Evolutionary conservation across 2,888 invertebrate species (phyloP).

Genomic region (Caenorhabditis doughertyi): DNA sequence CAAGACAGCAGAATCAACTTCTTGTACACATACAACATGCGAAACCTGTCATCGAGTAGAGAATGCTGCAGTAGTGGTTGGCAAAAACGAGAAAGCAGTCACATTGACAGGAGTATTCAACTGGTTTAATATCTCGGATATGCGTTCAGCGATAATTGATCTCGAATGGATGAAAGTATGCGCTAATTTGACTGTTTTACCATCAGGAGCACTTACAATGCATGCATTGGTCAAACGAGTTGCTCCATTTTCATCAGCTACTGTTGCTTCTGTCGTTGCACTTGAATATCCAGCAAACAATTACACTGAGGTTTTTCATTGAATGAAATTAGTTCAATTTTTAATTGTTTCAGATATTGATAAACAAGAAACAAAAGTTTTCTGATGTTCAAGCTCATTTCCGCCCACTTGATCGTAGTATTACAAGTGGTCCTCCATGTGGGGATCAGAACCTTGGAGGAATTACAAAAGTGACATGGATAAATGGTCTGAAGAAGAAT

Average conservation of each 20-base stretch:
- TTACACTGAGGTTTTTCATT: conserved; percentile 70
- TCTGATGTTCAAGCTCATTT: conserved; percentile 63
- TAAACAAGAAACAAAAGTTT: conserved; percentile 70
- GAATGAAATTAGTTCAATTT: neutral
- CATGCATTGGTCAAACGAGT: conserved; percentile 66
- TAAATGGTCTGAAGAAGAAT: conserved; percentile 47
- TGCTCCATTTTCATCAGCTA: conserved; percentile 62
- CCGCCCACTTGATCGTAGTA: conserved; percentile 70
- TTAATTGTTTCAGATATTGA: conserved; percentile 69
- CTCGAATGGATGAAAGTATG: conserved; percentile 74
- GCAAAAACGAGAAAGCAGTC: conserved; percentile 69
- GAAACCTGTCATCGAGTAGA: conserved; percentile 67
- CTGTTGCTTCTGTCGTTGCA: conserved; percentile 73
- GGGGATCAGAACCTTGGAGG: conserved; percentile 72
- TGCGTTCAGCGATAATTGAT: conserved; percentile 71
- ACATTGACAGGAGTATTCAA: conserved; percentile 70
- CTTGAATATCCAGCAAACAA: conserved; percentile 76
- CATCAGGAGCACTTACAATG: conserved; percentile 70
- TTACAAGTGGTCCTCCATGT: conserved; percentile 73
- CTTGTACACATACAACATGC: conserved; percentile 67
- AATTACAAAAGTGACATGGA: conserved; percentile 64
- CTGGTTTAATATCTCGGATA: conserved; percentile 70
- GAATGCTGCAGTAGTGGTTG: conserved; percentile 72
- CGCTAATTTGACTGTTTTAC: conserved; percentile 72
- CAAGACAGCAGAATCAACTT: conserved; percentile 59